phyloP scores from a whole-genome alignment of 2,113 vertebrate genomes.

The Addax nasomaculatus region DNA sequence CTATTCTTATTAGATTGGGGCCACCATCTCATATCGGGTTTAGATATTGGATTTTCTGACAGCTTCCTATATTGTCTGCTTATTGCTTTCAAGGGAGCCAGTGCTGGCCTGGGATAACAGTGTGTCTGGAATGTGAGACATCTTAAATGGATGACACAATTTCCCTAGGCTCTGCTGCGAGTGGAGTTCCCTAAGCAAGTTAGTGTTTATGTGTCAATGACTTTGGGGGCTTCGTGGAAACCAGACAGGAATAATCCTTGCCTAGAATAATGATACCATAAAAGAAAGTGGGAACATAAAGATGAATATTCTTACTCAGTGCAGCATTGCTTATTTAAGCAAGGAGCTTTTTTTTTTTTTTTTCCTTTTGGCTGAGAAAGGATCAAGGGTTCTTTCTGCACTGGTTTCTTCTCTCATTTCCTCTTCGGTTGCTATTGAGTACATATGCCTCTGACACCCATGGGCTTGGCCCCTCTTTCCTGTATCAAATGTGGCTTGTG shows the following conservation, averaged over 20 bases:
- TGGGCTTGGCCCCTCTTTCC: neutral
- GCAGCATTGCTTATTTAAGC: neutral
- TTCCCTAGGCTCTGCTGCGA: constrained; percentile 48
- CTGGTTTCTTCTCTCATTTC: neutral
- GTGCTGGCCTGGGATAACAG: constrained; percentile 28
- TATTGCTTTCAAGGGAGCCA: constrained; percentile 67
- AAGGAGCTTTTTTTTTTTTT: neutral
- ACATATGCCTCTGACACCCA: neutral
- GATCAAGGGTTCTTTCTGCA: neutral
- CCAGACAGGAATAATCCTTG: neutral
- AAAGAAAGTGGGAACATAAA: constrained; percentile 37
- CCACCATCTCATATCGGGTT: constrained; percentile 69
- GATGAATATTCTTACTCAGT: neutral
- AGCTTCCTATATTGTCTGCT: constrained; percentile 55
- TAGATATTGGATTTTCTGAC: constrained; percentile 74
- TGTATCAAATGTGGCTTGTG: neutral
- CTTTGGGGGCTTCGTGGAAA: constrained; percentile 21
- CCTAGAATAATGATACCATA: neutral
- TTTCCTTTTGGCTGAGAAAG: neutral
- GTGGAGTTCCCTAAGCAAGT: constrained; percentile 58
- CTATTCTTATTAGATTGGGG: constrained; percentile 75
- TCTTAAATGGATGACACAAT: constrained; percentile 53
- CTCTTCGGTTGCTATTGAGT: neutral
- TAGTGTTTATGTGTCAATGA: constrained; percentile 43
- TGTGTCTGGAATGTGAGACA: constrained; percentile 14